phyloP scores from a whole-genome alignment of 2,797 vertebrate species.

The Typhlichthys eigenmanni region DNA sequence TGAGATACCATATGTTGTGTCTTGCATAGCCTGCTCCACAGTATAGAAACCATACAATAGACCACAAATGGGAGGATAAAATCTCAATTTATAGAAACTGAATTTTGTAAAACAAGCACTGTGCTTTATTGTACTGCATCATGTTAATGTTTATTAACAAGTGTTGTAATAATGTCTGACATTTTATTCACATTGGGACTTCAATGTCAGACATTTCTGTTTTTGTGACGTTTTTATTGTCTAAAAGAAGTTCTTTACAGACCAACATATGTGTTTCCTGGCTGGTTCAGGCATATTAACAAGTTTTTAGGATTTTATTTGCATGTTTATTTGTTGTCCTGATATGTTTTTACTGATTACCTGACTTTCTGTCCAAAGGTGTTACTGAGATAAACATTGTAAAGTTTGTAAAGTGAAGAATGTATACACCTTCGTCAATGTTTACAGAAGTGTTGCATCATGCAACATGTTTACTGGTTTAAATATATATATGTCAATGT shows the following conservation, averaged over 20 bases:
- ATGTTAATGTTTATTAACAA: no score
- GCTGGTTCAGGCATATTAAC: slow-evolving; percentile 74
- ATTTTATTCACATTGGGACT: slow-evolving; percentile 3
- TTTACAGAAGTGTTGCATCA: slow-evolving; percentile 29
- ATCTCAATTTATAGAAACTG: no score
- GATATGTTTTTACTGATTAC: slow-evolving; percentile 45
- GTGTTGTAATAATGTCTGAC: no score
- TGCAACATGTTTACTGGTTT: slow-evolving; percentile 30
- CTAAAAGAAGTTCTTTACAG: slow-evolving; percentile 8
- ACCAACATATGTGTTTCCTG: slow-evolving; percentile 73
- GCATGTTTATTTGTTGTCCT: slow-evolving; percentile 65
- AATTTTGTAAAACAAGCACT: no score
- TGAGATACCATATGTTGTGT: no score
- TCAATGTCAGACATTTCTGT: background rate
- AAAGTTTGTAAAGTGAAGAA: slow-evolving; percentile 22
- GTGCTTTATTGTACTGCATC: no score
- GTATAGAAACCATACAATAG: no score
- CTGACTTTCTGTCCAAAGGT: slow-evolving; percentile 12
- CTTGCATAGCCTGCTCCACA: no score
- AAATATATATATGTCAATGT: no score
- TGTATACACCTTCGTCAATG: slow-evolving; percentile 23
- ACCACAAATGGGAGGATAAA: no score
- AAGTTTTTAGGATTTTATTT: slow-evolving; percentile 21
- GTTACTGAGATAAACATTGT: slow-evolving; percentile 4
- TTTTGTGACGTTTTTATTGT: slow-evolving; percentile 10